Base-by-base conservation (phyloP, 2,888 invertebrate species). In the Amblyjoppa fuscipennis region DNA sequence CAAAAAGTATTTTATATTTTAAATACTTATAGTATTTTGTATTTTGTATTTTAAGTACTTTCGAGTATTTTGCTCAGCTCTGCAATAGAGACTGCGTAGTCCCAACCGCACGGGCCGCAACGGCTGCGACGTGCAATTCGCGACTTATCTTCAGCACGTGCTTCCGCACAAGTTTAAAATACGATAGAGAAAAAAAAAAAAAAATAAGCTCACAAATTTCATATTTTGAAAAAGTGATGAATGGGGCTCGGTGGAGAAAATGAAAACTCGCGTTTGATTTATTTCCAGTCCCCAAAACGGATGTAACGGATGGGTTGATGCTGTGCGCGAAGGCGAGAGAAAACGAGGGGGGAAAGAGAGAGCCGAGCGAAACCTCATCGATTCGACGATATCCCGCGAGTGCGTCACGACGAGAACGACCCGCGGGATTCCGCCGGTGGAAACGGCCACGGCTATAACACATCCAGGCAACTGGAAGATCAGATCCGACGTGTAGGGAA, bases 191-290 rank as follows among this genome's bases (percentile, higher is more conserved):
- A 59, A 59, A 59, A 11, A 0, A 9, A 0, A 59, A 59, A 66
- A 78, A 25, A 16, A 68, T 9, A 74, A 53, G 16, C 49, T 81
- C 80, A 71, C 73, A 78, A 83, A 74, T 81, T 85, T 73, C 34
- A 70, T 84, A 80, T 81, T 84, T 71, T 59, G 7, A 25, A 53
- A 31, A 64, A 64, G 56, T 89, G 89, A 89, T 87, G 81, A 87
- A 89, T 89, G 82, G 64, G 66, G 11, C 34, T 59, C 83, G 41
- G 41, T n/a, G 41, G 79, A 49, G 81, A 87, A 87, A 87, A 89
- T 87, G 88, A 88, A 89, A 88, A 89, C 81, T 85, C 78, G 71
- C 59, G 75, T 87, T 86, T 89, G 87, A 89, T 89, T 89, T 89
- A 89, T 89, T 83, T 81, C 53, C 73, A 64, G 61, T 68, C 31